A percentile compares a stretch with the other conserved stretches of the same genome.
These are phyloP conservation scores for Danaus melanippus DNA, from an alignment of 1,140 invertebrate genomes.

Conservation along the genomic window DNA sequence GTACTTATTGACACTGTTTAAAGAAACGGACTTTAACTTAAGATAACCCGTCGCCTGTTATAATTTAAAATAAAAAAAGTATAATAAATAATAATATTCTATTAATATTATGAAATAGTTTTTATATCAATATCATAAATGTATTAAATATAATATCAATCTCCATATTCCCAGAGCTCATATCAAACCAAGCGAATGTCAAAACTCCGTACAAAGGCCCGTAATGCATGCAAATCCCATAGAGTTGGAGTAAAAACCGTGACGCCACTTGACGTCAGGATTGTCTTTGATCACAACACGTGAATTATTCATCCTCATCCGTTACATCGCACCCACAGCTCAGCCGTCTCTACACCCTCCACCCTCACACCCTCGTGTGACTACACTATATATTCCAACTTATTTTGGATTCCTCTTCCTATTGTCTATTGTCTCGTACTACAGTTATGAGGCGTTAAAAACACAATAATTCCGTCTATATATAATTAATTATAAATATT, in stretches of 20 bases:
- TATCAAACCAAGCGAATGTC: constrained; percentile 5
- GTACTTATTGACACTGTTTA: no score
- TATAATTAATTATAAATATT: no score
- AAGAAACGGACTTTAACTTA: no score
- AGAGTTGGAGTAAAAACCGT: constrained; percentile 27
- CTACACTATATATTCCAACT: no score
- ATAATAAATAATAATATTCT: neutral
- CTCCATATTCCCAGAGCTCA: no score
- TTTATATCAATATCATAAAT: neutral
- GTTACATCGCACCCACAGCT: constrained; percentile 6
- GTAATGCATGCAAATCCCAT: constrained; percentile 23
- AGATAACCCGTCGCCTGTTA: no score
- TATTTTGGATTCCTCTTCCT: no score
- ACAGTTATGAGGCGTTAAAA: no score
- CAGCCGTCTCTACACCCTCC: constrained; percentile 1
- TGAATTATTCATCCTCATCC: constrained; percentile 42
- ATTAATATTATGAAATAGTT: neutral
- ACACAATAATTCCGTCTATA: no score
- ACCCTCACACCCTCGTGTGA: no score
- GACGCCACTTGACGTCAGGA: constrained; percentile 36
- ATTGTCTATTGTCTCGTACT: no score
- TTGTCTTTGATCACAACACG: constrained; percentile 59
- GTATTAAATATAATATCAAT: constrained; percentile 2
- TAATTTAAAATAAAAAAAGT: no score
- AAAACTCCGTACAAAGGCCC: constrained; percentile 21